A percentile compares a stretch with the other conserved stretches of the same genome.
phyloP scores from a whole-genome alignment of 2,113 vertebrate genomes.

The Paralichthys olivaceus region DNA sequence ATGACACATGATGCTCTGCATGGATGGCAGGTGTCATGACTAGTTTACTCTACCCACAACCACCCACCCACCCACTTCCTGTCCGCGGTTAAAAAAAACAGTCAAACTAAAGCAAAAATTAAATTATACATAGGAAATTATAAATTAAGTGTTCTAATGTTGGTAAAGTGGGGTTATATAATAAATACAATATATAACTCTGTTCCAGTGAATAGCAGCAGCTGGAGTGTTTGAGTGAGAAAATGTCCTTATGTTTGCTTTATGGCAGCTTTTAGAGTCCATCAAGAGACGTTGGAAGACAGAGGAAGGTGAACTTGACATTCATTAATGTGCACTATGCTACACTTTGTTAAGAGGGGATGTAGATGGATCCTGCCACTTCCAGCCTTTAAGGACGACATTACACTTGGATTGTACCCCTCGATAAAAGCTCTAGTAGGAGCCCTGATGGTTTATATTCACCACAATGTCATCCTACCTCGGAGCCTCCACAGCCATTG shows the following conservation, averaged over 20 bases:
- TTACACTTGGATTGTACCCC: constrained; percentile 31
- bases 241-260: constrained; percentile 26
- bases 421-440: constrained; percentile 34
- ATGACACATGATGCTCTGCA: too few relatives aligned
- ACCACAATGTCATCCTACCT: constrained; percentile 37
- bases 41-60: too few relatives aligned
- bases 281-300: constrained; percentile 30
- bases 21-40: too few relatives aligned
- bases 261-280: constrained; percentile 51
- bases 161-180: constrained; percentile 9
- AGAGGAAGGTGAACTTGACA: constrained; percentile 40
- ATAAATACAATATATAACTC: background rate
- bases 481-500: constrained; percentile 5
- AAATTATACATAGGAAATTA: background rate
- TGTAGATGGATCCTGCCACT: constrained; percentile 42
- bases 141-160: background rate
- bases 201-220: constrained; percentile 13
- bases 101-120: background rate
- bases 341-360: constrained; percentile 43
- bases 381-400: constrained; percentile 44
- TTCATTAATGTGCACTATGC: constrained; percentile 56
- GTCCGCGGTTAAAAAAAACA: background rate
- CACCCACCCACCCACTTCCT: too few relatives aligned
- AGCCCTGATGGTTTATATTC: constrained; percentile 42
- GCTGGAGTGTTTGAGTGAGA: constrained; percentile 52